Evolutionary conservation across 2,113 vertebrate genomes (phyloP).

Genomic region (Tenrec ecaudatus): DNA sequence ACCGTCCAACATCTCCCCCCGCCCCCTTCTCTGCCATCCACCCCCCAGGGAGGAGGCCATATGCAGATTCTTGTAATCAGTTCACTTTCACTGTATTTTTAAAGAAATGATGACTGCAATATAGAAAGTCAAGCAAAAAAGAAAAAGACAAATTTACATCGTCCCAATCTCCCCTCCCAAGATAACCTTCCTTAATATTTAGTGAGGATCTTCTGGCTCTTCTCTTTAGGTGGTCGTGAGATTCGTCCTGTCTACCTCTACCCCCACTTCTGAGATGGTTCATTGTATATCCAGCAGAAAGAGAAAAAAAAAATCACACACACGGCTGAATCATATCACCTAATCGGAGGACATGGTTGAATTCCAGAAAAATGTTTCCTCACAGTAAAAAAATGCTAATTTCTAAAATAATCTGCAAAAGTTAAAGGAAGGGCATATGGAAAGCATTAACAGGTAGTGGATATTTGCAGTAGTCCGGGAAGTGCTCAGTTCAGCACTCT

Average conservation of each 20-base stretch:
- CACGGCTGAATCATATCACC: too few relatives aligned
- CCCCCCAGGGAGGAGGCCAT: too few relatives aligned
- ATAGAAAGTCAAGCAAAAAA: slow-evolving; percentile 2
- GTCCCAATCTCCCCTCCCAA: background rate
- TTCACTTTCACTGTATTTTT: background rate
- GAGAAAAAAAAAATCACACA: too few relatives aligned
- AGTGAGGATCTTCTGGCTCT: background rate
- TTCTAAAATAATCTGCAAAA: background rate
- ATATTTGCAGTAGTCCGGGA: background rate
- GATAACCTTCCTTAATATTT: background rate
- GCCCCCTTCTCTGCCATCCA: too few relatives aligned
- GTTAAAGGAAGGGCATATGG: background rate
- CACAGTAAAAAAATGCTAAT: background rate
- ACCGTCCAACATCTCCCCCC: too few relatives aligned
- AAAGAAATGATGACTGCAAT: background rate
- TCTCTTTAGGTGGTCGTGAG: too few relatives aligned
- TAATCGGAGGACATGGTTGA: background rate
- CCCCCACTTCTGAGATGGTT: too few relatives aligned
- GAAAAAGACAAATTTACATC: slow-evolving; percentile 2
- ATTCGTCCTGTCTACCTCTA: too few relatives aligned
- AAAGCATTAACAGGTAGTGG: background rate
- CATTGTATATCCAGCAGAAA: too few relatives aligned
- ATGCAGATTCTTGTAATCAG: too few relatives aligned
- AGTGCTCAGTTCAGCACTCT: too few relatives aligned
- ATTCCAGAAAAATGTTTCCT: slow-evolving; percentile 45